These are phyloP conservation scores for Sylvia borin DNA, from an alignment of 2,797 vertebrate genomes.

Conservation along the genomic window DNA sequence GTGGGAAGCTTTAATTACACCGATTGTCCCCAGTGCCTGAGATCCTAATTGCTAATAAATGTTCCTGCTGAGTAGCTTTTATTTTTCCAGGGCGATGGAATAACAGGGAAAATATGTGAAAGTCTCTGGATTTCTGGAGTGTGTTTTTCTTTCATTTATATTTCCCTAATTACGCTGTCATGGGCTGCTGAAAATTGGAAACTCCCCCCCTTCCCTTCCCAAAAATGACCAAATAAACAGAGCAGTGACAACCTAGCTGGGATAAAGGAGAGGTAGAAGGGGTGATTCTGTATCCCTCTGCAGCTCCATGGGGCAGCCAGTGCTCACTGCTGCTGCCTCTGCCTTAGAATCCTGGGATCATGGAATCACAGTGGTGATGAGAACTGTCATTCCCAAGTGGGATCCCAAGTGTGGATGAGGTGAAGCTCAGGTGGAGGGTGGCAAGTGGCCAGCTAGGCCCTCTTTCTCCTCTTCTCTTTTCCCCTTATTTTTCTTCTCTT, in stretches of 20 bases:
- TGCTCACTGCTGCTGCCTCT: neutral
- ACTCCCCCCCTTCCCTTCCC: neutral
- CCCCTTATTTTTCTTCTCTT: neutral
- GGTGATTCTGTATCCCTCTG: neutral
- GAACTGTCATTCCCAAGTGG: neutral
- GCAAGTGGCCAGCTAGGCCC: no score
- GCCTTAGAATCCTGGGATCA: neutral
- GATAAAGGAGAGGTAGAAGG: neutral
- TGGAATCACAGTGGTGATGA: neutral
- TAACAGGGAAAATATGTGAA: conserved; percentile 62
- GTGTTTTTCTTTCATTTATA: conserved; percentile 66
- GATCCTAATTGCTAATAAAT: conserved; percentile 64
- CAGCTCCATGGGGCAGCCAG: neutral
- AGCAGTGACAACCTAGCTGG: neutral
- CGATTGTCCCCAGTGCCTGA: neutral
- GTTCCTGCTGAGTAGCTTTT: conserved; percentile 65
- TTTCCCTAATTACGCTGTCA: conserved; percentile 64
- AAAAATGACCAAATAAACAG: conserved; percentile 24
- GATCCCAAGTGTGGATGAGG: neutral
- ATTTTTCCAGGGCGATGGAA: conserved; percentile 60
- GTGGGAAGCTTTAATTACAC: conserved; percentile 32
- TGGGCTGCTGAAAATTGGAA: conserved; percentile 11
- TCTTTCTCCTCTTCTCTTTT: neutral
- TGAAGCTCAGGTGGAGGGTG: no score
- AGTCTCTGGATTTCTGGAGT: conserved; percentile 11